Evolutionary conservation across 2,888 invertebrate genomes (phyloP).

Genomic region (Acronicta leporina): DNA sequence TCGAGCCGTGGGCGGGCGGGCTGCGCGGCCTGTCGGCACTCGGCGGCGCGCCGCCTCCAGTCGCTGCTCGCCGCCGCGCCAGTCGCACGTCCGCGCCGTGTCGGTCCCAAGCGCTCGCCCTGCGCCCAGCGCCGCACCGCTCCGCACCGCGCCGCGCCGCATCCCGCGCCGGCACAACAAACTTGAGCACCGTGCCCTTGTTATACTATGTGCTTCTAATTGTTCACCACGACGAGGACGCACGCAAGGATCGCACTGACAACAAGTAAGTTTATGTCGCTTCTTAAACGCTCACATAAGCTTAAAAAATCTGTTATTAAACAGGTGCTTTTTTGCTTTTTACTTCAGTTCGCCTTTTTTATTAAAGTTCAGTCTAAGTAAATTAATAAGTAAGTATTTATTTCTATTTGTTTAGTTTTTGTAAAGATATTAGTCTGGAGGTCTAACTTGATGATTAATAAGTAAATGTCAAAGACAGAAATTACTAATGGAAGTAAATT

Average conservation of each 20-base stretch:
- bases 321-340: constrained; percentile 36
- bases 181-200: constrained; percentile 69
- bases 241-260: constrained; percentile 49
- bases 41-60: constrained; percentile 77
- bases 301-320: constrained; percentile 16
- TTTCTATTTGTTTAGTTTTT: no score
- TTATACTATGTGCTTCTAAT: constrained; percentile 71
- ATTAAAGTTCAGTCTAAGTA: constrained; percentile 19
- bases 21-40: constrained; percentile 69
- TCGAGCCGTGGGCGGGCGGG: constrained; percentile 76
- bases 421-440: no score
- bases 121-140: constrained; percentile 46
- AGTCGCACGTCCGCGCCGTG: constrained; percentile 79
- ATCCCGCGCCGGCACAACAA: constrained; percentile 75
- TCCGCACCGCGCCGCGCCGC: constrained; percentile 52
- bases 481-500: constrained; percentile 19
- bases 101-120: constrained; percentile 55
- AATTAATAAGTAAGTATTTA: constrained; percentile 12
- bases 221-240: constrained; percentile 55
- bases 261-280: constrained; percentile 70
- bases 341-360: neutral
- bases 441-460: no score
- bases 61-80: constrained; percentile 78
- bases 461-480: constrained; percentile 4
- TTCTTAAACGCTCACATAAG: constrained; percentile 30